A percentile compares a stretch with the other conserved stretches of the same genome.
These are phyloP conservation scores for Drosophila serrata DNA, from an alignment of 1,140 invertebrate species.

Conservation along the genomic window DNA sequence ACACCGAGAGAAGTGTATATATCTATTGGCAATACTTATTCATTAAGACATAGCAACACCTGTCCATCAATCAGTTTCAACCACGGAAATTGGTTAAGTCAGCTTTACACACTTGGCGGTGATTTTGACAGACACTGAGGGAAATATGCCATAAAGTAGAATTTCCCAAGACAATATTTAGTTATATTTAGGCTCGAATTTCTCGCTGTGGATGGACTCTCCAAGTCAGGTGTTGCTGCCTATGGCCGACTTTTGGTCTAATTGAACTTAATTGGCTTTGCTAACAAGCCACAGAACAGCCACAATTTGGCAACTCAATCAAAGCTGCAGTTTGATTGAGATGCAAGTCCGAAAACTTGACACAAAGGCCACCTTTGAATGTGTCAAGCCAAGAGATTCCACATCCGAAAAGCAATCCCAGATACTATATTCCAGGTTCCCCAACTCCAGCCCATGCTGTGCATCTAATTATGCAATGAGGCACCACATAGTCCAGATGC, in stretches of 20 bases:
- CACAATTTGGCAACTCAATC: constrained; percentile 57
- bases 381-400: not conserved
- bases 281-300: constrained; percentile 57
- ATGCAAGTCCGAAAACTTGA: constrained; percentile 18
- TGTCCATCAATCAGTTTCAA: not conserved
- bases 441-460: not conserved
- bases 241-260: constrained; percentile 46
- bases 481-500: constrained; percentile 18
- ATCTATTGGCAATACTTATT: not conserved
- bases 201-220: not conserved
- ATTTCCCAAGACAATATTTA: accelerated
- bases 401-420: not conserved
- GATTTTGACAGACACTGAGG: not conserved
- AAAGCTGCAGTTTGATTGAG: constrained; percentile 33
- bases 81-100: constrained; percentile 12
- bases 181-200: not conserved
- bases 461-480: constrained; percentile 33
- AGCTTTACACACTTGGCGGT: constrained; percentile 8
- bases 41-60: not conserved
- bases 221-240: not conserved
- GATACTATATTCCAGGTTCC: not conserved
- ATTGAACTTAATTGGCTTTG: constrained; percentile 74
- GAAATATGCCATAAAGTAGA: no score
- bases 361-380: not conserved
- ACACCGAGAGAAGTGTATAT: not conserved